Conservation (phyloP, 2,888 invertebrate genomes). For the Tipula helvola region DNA sequence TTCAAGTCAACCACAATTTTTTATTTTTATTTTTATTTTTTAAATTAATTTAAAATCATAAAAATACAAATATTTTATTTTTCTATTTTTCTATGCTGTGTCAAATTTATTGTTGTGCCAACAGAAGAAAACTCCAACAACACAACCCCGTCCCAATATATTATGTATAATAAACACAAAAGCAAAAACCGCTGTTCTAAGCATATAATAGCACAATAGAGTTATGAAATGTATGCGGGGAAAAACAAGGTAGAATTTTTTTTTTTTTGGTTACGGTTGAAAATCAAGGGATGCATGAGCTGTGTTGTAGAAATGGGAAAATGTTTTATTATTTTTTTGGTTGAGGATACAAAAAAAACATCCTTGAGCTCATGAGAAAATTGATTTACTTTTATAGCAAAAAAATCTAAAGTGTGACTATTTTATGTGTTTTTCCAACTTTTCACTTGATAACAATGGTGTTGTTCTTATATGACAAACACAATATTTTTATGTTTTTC, state of each 20-base stretch:
- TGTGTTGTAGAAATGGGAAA: not conserved
- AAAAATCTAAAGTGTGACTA: not conserved
- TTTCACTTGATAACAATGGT: not conserved
- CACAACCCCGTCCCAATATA: not conserved
- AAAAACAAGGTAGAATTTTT: not conserved
- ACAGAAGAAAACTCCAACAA: not conserved
- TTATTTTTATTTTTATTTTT: not conserved
- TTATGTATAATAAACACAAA: not conserved
- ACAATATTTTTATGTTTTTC: not conserved
- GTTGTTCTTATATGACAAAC: not conserved
- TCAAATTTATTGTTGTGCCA: conserved; percentile 4
- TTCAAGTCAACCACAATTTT: not conserved
- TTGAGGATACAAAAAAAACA: not conserved
- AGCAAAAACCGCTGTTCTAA: not conserved
- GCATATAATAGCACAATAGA: not conserved
- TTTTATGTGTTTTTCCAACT: not conserved
- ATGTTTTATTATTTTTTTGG: not conserved
- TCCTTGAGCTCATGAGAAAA: not conserved
- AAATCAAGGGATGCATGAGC: not conserved
- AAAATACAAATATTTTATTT: conserved; percentile 4
- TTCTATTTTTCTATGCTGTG: not conserved
- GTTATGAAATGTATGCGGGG: not conserved
- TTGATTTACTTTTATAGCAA: not conserved
- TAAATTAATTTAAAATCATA: conserved; percentile 4
- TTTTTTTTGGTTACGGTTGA: not conserved